Conservation (phyloP, 2,113 vertebrate genomes). For the Malurus elegans region DNA sequence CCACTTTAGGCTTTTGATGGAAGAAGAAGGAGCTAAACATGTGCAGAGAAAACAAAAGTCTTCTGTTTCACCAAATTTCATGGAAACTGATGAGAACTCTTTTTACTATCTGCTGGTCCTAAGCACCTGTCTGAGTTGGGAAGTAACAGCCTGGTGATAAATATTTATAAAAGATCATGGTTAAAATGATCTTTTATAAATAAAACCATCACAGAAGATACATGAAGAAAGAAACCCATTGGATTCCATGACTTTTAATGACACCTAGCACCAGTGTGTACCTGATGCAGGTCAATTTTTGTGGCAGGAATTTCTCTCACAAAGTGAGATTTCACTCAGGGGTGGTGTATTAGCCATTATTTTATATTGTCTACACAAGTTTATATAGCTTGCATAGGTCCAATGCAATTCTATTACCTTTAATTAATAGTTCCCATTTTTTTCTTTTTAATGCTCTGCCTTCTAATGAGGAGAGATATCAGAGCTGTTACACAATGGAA, state of each 20-base stretch:
- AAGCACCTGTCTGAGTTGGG: not conserved
- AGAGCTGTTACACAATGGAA: not conserved
- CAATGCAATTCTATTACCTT: not conserved
- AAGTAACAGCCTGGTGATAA: not conserved
- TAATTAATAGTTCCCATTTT: not conserved
- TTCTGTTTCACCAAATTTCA: not conserved
- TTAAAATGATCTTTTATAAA: too few relatives aligned
- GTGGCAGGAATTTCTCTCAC: not conserved
- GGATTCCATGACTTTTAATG: not conserved
- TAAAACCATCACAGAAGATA: not conserved
- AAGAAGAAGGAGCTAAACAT: not conserved
- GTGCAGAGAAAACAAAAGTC: accelerated
- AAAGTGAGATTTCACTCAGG: not conserved
- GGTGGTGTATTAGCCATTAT: not conserved
- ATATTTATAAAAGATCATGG: not conserved
- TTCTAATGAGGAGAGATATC: not conserved
- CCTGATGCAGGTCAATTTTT: not conserved
- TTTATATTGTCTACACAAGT: not conserved
- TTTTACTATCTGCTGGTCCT: not conserved
- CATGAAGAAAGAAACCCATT: not conserved
- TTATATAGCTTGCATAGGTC: not conserved
- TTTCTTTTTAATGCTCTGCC: not conserved
- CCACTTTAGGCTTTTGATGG: not conserved
- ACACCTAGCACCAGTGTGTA: not conserved
- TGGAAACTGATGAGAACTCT: not conserved